Evolutionary conservation across 2,113 vertebrate species (phyloP).

Genomic region (Lepus europaeus): DNA sequence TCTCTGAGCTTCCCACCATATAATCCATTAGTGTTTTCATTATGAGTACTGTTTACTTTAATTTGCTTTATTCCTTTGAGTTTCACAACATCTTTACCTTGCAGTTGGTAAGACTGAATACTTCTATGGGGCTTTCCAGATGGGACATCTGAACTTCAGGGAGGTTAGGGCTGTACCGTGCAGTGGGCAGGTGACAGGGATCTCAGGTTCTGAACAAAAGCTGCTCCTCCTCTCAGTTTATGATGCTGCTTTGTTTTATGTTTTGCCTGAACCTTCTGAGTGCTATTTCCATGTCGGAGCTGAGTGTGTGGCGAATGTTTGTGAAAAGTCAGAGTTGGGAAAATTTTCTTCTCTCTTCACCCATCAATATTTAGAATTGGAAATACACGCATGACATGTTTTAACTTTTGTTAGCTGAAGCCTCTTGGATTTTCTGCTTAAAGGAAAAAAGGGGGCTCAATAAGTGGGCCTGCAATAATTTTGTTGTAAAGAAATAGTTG

Average conservation of each 20-base stretch:
- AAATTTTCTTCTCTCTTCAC: not conserved
- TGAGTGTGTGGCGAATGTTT: not conserved
- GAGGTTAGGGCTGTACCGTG: too few species aligned
- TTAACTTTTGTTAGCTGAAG: slow-evolving; percentile 23
- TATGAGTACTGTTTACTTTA: not conserved
- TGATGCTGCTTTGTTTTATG: not conserved
- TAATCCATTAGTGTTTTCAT: not conserved
- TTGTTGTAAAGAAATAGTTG: not conserved
- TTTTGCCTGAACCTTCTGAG: not conserved
- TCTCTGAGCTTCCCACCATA: not conserved
- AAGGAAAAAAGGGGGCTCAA: not conserved
- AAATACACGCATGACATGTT: not conserved
- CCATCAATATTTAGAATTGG: not conserved
- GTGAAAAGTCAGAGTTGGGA: not conserved
- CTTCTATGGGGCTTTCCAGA: not conserved
- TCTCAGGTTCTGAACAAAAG: not conserved
- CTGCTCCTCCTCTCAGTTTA: not conserved
- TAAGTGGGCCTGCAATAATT: not conserved
- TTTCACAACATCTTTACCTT: not conserved
- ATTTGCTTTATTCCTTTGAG: not conserved
- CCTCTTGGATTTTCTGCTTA: slow-evolving; percentile 50
- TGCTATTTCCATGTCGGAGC: not conserved
- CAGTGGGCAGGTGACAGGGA: too few species aligned
- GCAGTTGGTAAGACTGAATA: not conserved
- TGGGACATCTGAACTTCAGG: not conserved